Evolutionary conservation across 2,888 invertebrate genomes (phyloP), one percentile per base, ranked within the genome.

Genomic region (Omphaloscelis lunosa): DNA sequence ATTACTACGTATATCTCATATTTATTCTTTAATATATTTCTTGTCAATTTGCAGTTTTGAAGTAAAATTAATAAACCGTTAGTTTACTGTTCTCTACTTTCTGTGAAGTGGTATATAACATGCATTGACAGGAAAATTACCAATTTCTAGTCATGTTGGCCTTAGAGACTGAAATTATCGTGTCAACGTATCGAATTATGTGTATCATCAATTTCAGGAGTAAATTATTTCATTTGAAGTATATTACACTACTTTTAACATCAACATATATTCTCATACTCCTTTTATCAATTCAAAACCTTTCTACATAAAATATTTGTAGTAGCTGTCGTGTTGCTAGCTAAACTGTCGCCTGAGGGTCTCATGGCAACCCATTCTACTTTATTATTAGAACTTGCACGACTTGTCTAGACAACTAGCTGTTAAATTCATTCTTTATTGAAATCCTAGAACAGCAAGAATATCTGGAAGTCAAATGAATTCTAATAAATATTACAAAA

Each of bases 391-490:
- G 68, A 83, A 68, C 34, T 65, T n/a, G 69, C 72, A 72, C 74
- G 78, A 71, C 75, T 72, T 48, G 83, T 86, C 84, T 82, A 86
- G 86, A 84, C 86, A 75, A 61, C 61, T 15, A 65, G 39, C 48
- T 67, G 63, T 75, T 70, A 82, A 34, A 63, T 78, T 71, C 11
- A 58, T 58, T 56, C 27, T 85, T 82, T 84, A 82, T 82, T 58
- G 70, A 58, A 72, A 58, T 78, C 51, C 41, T 69, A 65, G 67
- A 53, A n/a, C n/a, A 45, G 61, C 45, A 70, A 39, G 63, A 65
- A 76, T 66, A 70, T 82, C 45, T 77, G 34, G 23, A 48, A 70
- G 63, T 80, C 70, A 65, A 84, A 83, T 80, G 23, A 62, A 45
- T 34, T 53, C n/a, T 41, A 65, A 61, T 65, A 68, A 58, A 83